phyloP scores from a whole-genome alignment of 1,140 invertebrate genomes.

The Dendroctonus valens region DNA sequence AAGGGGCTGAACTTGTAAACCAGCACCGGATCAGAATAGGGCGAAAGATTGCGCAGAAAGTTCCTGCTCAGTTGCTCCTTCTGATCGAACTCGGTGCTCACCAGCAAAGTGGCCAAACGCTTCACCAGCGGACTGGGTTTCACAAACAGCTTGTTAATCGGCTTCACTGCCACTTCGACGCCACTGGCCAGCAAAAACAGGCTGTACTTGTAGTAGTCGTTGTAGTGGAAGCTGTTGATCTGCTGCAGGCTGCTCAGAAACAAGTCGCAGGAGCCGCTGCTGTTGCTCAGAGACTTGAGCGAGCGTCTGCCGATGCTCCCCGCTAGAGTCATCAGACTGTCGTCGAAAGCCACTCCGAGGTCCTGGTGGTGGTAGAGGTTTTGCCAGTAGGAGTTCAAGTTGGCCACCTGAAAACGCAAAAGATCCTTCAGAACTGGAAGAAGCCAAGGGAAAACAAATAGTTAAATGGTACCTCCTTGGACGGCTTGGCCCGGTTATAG shows the following conservation, averaged over 20 bases:
- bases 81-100: constrained; percentile 90
- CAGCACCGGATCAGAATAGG: constrained; percentile 74
- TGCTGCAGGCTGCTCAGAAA: constrained; percentile 56
- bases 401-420: constrained; percentile 45
- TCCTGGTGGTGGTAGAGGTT: constrained; percentile 83
- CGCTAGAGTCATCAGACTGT: constrained; percentile 68
- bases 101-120: constrained; percentile 65
- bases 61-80: constrained; percentile 93
- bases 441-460: not conserved
- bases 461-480: constrained; percentile 18
- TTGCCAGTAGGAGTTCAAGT: constrained; percentile 85
- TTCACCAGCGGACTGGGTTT: constrained; percentile 55
- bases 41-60: constrained; percentile 75
- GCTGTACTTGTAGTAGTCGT: constrained; percentile 70
- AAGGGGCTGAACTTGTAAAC: constrained; percentile 69
- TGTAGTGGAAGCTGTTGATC: constrained; percentile 63
- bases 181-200: constrained; percentile 56
- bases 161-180: constrained; percentile 66
- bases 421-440: not conserved
- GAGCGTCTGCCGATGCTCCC: constrained; percentile 64
- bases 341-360: constrained; percentile 73
- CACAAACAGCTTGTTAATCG: constrained; percentile 54
- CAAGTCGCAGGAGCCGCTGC: constrained; percentile 33
- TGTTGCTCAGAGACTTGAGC: constrained; percentile 42
- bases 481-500: too few relatives aligned